phyloP scores from a whole-genome alignment of 2,797 vertebrate genomes.

The Nannoperca obscura region DNA sequence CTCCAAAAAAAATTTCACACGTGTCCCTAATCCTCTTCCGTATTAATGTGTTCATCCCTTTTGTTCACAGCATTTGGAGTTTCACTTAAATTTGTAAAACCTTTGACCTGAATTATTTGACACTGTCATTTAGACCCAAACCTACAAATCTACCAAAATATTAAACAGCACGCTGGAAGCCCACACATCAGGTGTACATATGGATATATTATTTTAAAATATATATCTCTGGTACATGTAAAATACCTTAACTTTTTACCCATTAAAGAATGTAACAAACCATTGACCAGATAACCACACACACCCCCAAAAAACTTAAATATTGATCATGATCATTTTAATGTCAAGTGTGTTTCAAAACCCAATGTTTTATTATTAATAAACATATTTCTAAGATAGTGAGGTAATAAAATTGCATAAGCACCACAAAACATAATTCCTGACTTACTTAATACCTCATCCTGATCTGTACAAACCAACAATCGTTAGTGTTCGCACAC shows the following conservation, averaged over 20 bases:
- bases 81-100: background rate
- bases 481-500: background rate
- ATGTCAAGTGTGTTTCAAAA: background rate
- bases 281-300: background rate
- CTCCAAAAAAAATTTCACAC: too few relatives aligned
- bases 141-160: background rate
- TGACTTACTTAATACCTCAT: background rate
- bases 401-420: background rate
- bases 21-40: too few relatives aligned
- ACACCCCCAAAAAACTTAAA: slow-evolving; percentile 18
- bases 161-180: background rate
- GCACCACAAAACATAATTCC: background rate
- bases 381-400: background rate
- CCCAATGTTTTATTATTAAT: background rate
- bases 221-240: slow-evolving; percentile 30
- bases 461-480: background rate
- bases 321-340: slow-evolving; percentile 2
- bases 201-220: slow-evolving; percentile 15
- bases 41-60: background rate
- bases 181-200: background rate
- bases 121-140: background rate
- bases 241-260: slow-evolving; percentile 11
- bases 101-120: background rate
- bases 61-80: too few relatives aligned
- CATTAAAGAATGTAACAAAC: slow-evolving; percentile 25